phyloP scores from a whole-genome alignment of 2,888 invertebrate genomes.

The Lepidonotus clava region DNA sequence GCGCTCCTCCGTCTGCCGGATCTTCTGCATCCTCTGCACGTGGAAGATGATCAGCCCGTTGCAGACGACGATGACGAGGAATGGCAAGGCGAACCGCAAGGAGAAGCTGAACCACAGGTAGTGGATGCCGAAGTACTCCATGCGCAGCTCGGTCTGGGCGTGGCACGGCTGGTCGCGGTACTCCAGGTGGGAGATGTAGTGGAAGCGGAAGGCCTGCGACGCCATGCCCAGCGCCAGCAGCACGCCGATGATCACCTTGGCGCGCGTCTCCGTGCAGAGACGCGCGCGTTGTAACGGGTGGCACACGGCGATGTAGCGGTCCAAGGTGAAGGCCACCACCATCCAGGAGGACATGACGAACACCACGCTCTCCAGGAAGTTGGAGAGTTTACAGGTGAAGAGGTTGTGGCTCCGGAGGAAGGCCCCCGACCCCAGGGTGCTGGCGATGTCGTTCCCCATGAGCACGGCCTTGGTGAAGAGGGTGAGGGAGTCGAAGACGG shows the following conservation, averaged over 20 bases:
- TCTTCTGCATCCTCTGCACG: slow-evolving; percentile 57
- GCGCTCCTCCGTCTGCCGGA: slow-evolving; percentile 44
- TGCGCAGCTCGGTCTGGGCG: slow-evolving; percentile 38
- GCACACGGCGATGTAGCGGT: slow-evolving; percentile 62
- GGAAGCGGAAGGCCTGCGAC: slow-evolving; percentile 56
- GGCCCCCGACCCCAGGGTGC: background rate
- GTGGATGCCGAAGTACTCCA: slow-evolving; percentile 56
- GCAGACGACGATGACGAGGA: slow-evolving; percentile 57
- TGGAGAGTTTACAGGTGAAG: slow-evolving; percentile 58
- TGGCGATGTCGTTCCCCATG: slow-evolving; percentile 36
- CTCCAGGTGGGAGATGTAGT: slow-evolving; percentile 37
- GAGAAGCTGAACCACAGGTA: slow-evolving; percentile 58
- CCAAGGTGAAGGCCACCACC: slow-evolving; percentile 61
- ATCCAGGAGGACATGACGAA: slow-evolving; percentile 62
- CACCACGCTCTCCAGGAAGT: slow-evolving; percentile 59
- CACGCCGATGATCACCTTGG: slow-evolving; percentile 47
- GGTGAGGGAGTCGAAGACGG: slow-evolving; percentile 60
- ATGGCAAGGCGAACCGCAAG: slow-evolving; percentile 59
- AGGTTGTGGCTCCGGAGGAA: background rate
- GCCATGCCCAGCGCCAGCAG: slow-evolving; percentile 41
- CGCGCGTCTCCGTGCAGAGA: slow-evolving; percentile 57
- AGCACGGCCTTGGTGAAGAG: slow-evolving; percentile 49
- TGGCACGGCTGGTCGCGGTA: slow-evolving; percentile 55
- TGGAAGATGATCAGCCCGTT: slow-evolving; percentile 61
- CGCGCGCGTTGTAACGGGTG: slow-evolving; percentile 57